Percentiles rank a stretch among this genome's conserved stretches.
phyloP scores from a whole-genome alignment of 2,888 invertebrate species.

The Folsomia manolachei region DNA sequence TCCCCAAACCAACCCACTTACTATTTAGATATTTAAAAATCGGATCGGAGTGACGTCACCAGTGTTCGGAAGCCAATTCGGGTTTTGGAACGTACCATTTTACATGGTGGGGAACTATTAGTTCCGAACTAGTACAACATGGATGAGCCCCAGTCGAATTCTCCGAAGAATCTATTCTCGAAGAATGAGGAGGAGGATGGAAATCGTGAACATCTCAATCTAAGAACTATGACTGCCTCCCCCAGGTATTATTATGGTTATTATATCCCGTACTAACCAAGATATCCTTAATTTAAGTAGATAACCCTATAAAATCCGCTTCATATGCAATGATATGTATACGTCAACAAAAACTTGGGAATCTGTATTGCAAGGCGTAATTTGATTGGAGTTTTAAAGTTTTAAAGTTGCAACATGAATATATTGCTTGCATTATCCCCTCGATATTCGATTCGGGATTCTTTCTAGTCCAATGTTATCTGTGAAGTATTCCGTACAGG shows the following conservation, averaged over 20 bases:
- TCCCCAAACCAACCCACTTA: too few species aligned
- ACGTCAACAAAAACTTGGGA: not conserved
- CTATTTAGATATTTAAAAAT: too few species aligned
- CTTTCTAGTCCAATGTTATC: too few species aligned
- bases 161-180: constrained; percentile 33
- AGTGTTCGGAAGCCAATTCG: too few species aligned
- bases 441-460: not conserved
- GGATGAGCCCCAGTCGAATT: constrained; percentile 32
- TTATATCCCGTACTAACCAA: not conserved
- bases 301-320: too few species aligned
- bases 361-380: not conserved
- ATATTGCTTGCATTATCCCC: not conserved
- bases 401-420: too few species aligned
- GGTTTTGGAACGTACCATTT: too few species aligned
- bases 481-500: too few species aligned
- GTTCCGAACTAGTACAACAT: too few species aligned
- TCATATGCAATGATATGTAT: not conserved
- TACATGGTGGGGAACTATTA: too few species aligned
- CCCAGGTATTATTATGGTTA: not conserved
- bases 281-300: not conserved
- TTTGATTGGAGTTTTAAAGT: too few species aligned
- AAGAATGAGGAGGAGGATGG: constrained; percentile 34
- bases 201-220: constrained; percentile 31
- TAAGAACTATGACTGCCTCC: not conserved
- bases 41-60: too few species aligned